Conservation (phyloP, 2,113 vertebrate genomes). For the Excalfactoria chinensis region DNA sequence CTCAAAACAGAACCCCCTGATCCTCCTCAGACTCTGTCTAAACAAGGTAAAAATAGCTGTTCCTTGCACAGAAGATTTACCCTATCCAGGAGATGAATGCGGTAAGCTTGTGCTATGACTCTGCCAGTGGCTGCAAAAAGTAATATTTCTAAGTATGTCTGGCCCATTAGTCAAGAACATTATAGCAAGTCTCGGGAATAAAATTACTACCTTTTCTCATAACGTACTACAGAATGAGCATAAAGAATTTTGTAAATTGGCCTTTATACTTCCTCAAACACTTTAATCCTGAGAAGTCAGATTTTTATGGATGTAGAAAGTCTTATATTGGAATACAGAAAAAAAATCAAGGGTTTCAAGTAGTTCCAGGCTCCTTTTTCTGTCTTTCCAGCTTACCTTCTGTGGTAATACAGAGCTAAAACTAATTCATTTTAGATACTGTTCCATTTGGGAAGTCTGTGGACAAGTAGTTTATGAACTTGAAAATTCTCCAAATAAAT, state of each 20-base stretch:
- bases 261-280: neutral
- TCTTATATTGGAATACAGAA: neutral
- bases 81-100: neutral
- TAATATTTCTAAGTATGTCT: neutral
- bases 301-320: neutral
- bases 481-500: neutral
- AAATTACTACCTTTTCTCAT: neutral
- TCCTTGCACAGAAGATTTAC: neutral
- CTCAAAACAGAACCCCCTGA: neutral
- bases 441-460: neutral
- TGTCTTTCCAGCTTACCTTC: neutral
- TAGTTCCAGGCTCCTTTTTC: neutral
- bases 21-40: neutral
- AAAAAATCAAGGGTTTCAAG: neutral
- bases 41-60: constrained; percentile 1
- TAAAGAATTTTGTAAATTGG: neutral
- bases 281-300: neutral
- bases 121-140: neutral
- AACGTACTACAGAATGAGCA: neutral
- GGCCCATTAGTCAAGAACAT: neutral
- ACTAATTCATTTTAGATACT: constrained; percentile 2
- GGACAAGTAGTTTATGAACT: neutral
- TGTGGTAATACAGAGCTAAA: neutral
- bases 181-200: neutral
- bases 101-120: neutral